Conservation (phyloP, 2,113 vertebrate genomes). For the Labeo catla region DNA sequence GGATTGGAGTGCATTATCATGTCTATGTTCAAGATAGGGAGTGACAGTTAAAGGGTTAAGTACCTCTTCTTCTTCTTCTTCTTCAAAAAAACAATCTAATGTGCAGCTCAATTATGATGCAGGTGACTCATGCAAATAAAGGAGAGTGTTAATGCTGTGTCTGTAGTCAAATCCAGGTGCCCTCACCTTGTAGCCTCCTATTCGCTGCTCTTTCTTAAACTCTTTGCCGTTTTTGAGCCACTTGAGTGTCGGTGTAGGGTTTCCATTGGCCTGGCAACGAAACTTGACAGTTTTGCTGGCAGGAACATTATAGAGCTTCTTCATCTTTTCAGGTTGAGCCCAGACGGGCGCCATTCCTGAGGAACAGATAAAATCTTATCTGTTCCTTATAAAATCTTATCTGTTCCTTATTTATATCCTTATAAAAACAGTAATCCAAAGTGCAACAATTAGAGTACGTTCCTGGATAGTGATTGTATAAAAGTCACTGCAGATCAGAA, state of each 20-base stretch:
- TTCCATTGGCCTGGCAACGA: conserved; percentile 80
- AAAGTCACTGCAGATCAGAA: neutral
- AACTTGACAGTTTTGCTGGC: conserved; percentile 86
- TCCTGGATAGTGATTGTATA: neutral
- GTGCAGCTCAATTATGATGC: conserved; percentile 76
- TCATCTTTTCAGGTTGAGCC: conserved; percentile 96
- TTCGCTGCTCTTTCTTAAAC: conserved; percentile 96
- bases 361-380: conserved; percentile 45
- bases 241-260: conserved; percentile 87
- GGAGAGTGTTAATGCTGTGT: too few species aligned
- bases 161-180: neutral
- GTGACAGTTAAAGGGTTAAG: too few species aligned
- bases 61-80: too few species aligned
- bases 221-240: conserved; percentile 97
- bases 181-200: conserved; percentile 95
- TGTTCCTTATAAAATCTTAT: too few species aligned
- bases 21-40: too few species aligned
- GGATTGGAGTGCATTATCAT: too few species aligned
- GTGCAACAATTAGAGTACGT: too few species aligned
- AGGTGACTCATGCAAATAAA: too few species aligned
- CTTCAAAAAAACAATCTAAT: too few species aligned
- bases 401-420: too few species aligned
- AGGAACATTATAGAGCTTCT: conserved; percentile 93
- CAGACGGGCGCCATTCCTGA: conserved; percentile 88
- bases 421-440: neutral